A percentile compares a stretch with the other conserved stretches of the same genome.
phyloP scores from a whole-genome alignment of 2,113 vertebrate genomes.

The Rhabdomys dilectus region DNA sequence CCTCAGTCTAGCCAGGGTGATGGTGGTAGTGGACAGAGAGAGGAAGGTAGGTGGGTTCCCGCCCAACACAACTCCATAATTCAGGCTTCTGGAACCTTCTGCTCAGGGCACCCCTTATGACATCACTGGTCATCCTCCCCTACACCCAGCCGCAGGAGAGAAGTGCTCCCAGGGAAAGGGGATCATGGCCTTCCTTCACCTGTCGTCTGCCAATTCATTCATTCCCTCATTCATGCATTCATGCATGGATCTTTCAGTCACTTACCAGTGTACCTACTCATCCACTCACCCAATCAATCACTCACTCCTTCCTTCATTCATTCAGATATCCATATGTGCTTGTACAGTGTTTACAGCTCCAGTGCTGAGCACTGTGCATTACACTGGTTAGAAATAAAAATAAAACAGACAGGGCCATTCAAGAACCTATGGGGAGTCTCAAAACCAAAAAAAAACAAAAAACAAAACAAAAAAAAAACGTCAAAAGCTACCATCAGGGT shows the following conservation, averaged over 20 bases:
- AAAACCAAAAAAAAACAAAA: background rate
- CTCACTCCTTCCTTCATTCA: background rate
- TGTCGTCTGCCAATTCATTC: no score
- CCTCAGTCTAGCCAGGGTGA: background rate
- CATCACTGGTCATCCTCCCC: conserved; percentile 35
- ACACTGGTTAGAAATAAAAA: background rate
- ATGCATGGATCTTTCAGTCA: background rate
- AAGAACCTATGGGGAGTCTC: background rate
- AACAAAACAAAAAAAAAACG: no score
- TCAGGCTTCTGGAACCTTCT: conserved; percentile 67
- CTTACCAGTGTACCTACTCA: no score
- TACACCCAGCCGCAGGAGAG: background rate
- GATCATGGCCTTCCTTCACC: accelerated
- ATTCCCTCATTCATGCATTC: no score
- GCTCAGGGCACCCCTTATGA: conserved; percentile 67
- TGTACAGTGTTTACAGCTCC: background rate
- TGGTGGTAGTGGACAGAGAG: background rate
- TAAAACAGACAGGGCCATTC: background rate
- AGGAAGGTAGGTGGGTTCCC: background rate
- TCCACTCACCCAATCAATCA: no score
- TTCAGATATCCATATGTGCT: background rate
- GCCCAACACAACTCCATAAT: background rate
- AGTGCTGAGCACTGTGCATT: background rate
- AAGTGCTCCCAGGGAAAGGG: background rate
- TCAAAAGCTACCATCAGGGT: no score